Evolutionary conservation across 2,888 invertebrate genomes (phyloP), one percentile per base, ranked within the genome.

Genomic region (Odontothrips loti): DNA sequence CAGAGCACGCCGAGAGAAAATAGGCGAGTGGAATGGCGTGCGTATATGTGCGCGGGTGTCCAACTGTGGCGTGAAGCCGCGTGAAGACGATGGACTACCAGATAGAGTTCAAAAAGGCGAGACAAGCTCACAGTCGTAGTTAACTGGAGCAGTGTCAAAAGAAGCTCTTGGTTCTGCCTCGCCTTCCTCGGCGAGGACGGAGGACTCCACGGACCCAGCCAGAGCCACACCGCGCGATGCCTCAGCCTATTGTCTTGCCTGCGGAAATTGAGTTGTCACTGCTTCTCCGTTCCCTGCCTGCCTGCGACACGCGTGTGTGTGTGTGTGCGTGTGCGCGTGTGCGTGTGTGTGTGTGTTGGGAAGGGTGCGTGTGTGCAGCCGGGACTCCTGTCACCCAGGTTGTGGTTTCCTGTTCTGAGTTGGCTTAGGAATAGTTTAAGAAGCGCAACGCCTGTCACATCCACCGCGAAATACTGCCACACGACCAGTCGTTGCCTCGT

Each of bases 241-340:
- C 68, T 58, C 58, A 6, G 34, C 34, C 34, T 27, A 75, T 75
- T 75, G 68, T 75, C 68, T 75, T 75, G 68, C 23, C 68, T 27
- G 68, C 23, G 9, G 68, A 75, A 75, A 75, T 75, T 75, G 68
- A 75, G 68, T 75, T 75, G 68, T 75, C 68, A 75, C 68, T 27
- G 27, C 68, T 23, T 75, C 68, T 75, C 68, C 12, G 68, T 75
- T 75, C 68, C 68, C 27, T 75, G 68, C 68, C 68, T 27, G 23
- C 27, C 68, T 4, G 23, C 68, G 27, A n/a, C 23, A 2, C 68
- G 68, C 12, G 68, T 68, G 68, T 23, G 68, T 23, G 68, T 68
- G 68, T 23, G 68, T 27, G 68, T 75, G 68, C 27, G 68, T 75
- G 68, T 23, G 68, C 27, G 68, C 27, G 68, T 75, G 58, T 58